Base-by-base conservation (phyloP, 1,140 invertebrate genomes). In the Drosophila murphyi region DNA sequence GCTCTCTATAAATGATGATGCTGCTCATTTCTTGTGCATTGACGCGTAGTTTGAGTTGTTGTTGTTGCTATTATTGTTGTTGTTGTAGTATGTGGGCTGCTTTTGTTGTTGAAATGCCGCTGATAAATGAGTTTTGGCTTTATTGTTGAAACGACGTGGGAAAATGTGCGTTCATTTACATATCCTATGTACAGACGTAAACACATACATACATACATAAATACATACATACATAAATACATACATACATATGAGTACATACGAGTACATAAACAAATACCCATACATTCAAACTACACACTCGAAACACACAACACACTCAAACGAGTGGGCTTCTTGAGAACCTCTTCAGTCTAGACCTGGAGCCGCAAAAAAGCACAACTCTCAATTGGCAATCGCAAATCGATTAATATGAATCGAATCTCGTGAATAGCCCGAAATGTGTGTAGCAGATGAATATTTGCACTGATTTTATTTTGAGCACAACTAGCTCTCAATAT, bases 61-160 rank as follows among this genome's bases (percentile, higher is more conserved):
- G n/a, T 56, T 67, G 43, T 73, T 63, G 59, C 20, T 20, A 20
- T 20, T 20, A 20, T 20, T 20, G 20, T 20, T 20, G 20, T 31
- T 74, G 48, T 75, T 80, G 62, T 71, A 47, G 54, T 80, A 69
- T 82, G 79, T 77, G 78, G 75, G 77, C 74, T 65, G 70, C 47
- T 82, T 72, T 82, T 83, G 76, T 83, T 83, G 72, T 83, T 79
- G 72, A 83, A 83, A 83, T 80, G 72, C 81, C 80, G 81, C 80
- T 83, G 81, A 85, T 85, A 85, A 85, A 85, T 85, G 81, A 85
- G 81, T 77, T 85, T 83, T 85, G 57, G 81, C 57, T 73, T 80
- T 83, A 76, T 82, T 77, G 76, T 83, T 79, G 70, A 85, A 85
- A 74, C 80, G 81, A 80, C 73, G 81, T 85, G 81, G 81, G 81